Evolutionary conservation across 2,888 invertebrate genomes (phyloP).

Genomic region (Tinea trinotella): DNA sequence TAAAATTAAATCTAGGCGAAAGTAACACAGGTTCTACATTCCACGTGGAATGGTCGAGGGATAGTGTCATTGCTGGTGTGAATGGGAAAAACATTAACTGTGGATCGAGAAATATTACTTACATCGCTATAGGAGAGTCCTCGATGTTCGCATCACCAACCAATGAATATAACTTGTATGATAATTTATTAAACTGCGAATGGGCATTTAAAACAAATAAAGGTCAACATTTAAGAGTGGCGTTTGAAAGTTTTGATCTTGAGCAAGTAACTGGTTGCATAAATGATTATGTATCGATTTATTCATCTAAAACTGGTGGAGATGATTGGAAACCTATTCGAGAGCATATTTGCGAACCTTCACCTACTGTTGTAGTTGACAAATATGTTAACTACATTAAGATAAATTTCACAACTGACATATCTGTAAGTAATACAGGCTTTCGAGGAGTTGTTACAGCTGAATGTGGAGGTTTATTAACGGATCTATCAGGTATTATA

Average conservation of each 20-base stretch:
- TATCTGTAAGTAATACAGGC: conserved; percentile 74
- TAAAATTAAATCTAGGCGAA: conserved; percentile 62
- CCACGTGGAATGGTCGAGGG: conserved; percentile 42
- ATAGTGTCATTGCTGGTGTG: conserved; percentile 23
- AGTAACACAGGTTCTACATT: conserved; percentile 56
- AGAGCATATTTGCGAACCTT: conserved; percentile 64
- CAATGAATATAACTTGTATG: conserved; percentile 78
- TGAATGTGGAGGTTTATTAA: conserved; percentile 80
- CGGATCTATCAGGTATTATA: conserved; percentile 71
- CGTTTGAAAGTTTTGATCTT: conserved; percentile 71
- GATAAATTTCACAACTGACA: conserved; percentile 78
- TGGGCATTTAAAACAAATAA: conserved; percentile 79
- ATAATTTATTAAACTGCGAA: conserved; percentile 73
- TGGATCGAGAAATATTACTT: conserved; percentile 43
- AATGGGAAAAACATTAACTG: conserved; percentile 36
- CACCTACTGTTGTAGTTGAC: conserved; percentile 40
- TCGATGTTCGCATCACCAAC: conserved; percentile 78
- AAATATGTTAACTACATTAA: conserved; percentile 71
- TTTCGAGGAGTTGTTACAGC: conserved; percentile 73
- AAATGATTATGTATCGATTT: conserved; percentile 76
- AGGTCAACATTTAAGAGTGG: conserved; percentile 74
- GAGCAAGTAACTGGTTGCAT: conserved; percentile 72
- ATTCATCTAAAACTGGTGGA: conserved; percentile 57
- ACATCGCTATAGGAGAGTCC: conserved; percentile 29
- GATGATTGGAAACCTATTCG: conserved; percentile 67